A percentile compares a stretch with the other conserved stretches of the same genome.
These are phyloP conservation scores for Penaeus chinensis DNA, from an alignment of 1,140 invertebrate genomes.

Conservation along the genomic window DNA sequence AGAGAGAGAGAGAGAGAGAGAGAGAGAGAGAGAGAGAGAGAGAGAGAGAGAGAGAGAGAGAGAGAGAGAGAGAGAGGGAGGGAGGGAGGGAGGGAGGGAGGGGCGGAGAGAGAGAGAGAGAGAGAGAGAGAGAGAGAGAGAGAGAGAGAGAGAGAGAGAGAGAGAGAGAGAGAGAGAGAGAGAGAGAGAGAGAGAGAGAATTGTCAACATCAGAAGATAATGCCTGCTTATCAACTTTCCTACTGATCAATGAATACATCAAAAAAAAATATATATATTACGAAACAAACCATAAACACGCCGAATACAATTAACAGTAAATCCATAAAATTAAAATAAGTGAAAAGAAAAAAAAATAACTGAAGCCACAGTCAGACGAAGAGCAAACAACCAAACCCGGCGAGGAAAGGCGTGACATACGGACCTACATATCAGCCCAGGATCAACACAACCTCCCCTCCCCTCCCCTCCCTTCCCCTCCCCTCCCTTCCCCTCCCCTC, in stretches of 20 bases:
- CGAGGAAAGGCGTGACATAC: too few relatives aligned
- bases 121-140: not conserved
- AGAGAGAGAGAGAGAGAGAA: constrained; percentile 17
- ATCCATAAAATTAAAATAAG: too few relatives aligned
- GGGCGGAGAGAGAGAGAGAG: not conserved
- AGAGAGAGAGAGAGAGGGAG: not conserved
- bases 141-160: not conserved
- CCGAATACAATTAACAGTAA: too few relatives aligned
- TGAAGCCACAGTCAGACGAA: too few relatives aligned
- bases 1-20: constrained; percentile 21
- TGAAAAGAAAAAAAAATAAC: too few relatives aligned
- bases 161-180: not conserved
- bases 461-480: not conserved
- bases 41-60: not conserved
- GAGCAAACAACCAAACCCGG: too few relatives aligned
- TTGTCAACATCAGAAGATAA: not conserved
- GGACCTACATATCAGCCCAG: too few relatives aligned
- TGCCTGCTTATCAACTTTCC: too few relatives aligned
- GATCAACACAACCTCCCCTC: not conserved
- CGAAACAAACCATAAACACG: too few relatives aligned
- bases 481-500: constrained; percentile 10
- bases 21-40: not conserved
- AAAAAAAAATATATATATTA: too few relatives aligned
- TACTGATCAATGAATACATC: too few relatives aligned
- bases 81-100: not conserved